phyloP scores from a whole-genome alignment of 1,140 invertebrate genomes.

The Coelopa frigida region DNA sequence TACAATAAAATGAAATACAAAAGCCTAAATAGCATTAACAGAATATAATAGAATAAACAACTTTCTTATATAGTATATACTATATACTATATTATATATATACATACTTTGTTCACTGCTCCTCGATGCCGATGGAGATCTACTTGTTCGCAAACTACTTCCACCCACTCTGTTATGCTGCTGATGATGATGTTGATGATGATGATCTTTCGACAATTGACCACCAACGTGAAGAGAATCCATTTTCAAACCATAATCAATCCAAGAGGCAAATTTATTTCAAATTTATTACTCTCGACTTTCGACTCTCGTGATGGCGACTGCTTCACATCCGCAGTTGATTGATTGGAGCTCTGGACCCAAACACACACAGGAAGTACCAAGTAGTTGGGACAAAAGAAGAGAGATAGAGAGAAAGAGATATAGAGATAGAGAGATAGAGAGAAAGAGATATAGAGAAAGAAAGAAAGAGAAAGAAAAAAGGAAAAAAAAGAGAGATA shows the following conservation, averaged over 20 bases:
- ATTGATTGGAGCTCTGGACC: too few relatives aligned
- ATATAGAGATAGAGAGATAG: background rate
- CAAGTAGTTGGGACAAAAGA: background rate
- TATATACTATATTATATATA: background rate
- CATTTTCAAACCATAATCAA: too few relatives aligned
- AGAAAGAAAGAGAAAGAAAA: background rate
- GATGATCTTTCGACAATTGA: slow-evolving; percentile 11
- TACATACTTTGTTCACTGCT: slow-evolving; percentile 41
- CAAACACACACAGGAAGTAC: too few relatives aligned
- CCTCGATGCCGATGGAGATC: slow-evolving; percentile 36
- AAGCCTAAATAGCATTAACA: too few relatives aligned
- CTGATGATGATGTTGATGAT: slow-evolving; percentile 12
- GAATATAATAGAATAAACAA: background rate
- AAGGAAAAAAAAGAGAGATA: too few relatives aligned
- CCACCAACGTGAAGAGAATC: slow-evolving; percentile 8
- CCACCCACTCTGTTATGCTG: slow-evolving; percentile 22
- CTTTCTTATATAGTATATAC: background rate
- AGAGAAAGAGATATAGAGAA: background rate
- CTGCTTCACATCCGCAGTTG: too few relatives aligned
- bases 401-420: background rate
- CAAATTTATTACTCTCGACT: too few relatives aligned
- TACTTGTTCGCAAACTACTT: slow-evolving; percentile 29
- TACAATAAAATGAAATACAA: background rate
- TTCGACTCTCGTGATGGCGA: too few relatives aligned
- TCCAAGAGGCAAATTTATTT: too few relatives aligned